Evolutionary conservation across 2,797 vertebrate species (phyloP).

Genomic region (Picus viridis): DNA sequence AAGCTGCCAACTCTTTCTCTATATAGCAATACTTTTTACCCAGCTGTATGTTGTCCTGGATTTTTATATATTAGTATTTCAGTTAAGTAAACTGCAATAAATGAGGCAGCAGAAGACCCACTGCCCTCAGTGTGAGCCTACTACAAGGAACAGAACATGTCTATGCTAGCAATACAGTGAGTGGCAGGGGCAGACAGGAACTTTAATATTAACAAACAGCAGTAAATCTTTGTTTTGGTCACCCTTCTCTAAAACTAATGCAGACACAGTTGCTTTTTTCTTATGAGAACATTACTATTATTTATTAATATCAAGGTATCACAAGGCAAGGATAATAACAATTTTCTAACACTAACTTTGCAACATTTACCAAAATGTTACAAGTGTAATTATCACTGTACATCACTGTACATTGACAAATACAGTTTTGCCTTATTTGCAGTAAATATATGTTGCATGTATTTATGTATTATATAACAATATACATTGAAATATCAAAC

Average conservation of each 20-base stretch:
- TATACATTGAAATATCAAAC: background rate
- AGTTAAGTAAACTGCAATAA: background rate
- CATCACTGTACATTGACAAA: background rate
- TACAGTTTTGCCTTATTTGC: background rate
- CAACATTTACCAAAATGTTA: background rate
- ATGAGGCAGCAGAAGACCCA: background rate
- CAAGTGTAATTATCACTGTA: background rate
- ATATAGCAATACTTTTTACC: background rate
- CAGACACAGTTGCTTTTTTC: background rate
- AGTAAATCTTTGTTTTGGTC: background rate
- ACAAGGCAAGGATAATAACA: background rate
- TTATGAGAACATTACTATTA: background rate
- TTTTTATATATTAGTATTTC: background rate
- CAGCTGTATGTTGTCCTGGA: background rate
- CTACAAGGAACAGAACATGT: background rate
- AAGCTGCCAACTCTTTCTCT: background rate
- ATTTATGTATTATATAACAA: background rate
- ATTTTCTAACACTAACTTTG: background rate
- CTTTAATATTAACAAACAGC: background rate
- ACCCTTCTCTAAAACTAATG: background rate
- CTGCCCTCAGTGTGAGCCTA: background rate
- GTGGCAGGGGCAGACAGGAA: background rate
- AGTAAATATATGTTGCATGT: background rate
- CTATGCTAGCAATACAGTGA: fast-evolving
- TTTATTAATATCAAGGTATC: background rate